These are phyloP conservation scores for Phaedon cochleariae DNA, from an alignment of 2,888 invertebrate genomes.

Conservation along the genomic window DNA sequence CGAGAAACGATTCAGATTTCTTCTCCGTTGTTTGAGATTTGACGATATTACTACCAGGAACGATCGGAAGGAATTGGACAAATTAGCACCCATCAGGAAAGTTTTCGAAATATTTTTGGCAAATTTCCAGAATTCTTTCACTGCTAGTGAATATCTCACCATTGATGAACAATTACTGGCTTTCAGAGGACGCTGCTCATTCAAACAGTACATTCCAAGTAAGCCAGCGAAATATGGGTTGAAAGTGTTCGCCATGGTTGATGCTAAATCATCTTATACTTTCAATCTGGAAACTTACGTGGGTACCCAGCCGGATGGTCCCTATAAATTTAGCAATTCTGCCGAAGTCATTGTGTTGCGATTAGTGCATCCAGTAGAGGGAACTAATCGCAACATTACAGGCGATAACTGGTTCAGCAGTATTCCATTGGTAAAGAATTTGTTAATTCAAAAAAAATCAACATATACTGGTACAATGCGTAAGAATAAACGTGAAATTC, in stretches of 20 bases:
- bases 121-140: slow-evolving; percentile 35
- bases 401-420: slow-evolving; percentile 47
- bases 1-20: slow-evolving; percentile 30
- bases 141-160: slow-evolving; percentile 31
- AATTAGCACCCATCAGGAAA: slow-evolving; percentile 34
- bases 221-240: no score
- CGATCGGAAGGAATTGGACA: slow-evolving; percentile 29
- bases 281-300: slow-evolving; percentile 44
- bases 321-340: slow-evolving; percentile 33
- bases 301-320: slow-evolving; percentile 45
- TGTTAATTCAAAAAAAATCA: slow-evolving; percentile 31
- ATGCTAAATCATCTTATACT: slow-evolving; percentile 43
- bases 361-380: slow-evolving; percentile 35
- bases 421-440: slow-evolving; percentile 36
- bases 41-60: slow-evolving; percentile 24
- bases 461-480: slow-evolving; percentile 2
- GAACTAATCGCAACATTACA: slow-evolving; percentile 46
- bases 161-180: slow-evolving; percentile 38
- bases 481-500: slow-evolving; percentile 1
- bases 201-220: no score
- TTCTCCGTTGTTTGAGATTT: slow-evolving; percentile 31
- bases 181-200: slow-evolving; percentile 45
- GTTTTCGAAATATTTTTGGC: slow-evolving; percentile 27
- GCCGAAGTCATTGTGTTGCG: slow-evolving; percentile 38
- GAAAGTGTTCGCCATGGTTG: no score